Conservation (phyloP, 2,797 vertebrate genomes). For the Catamblyrhynchus diadema region DNA sequence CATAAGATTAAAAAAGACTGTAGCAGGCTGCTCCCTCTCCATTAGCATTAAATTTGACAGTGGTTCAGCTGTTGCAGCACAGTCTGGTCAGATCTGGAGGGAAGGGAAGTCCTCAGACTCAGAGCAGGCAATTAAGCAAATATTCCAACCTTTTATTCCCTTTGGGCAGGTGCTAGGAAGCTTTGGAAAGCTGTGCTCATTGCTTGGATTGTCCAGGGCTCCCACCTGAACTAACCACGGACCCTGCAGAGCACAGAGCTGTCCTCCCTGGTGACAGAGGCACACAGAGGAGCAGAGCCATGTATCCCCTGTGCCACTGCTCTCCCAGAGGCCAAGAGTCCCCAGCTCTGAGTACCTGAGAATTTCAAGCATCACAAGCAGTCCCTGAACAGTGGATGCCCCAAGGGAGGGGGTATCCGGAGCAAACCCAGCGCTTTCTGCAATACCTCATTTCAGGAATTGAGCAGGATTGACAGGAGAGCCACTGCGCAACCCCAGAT, state of each 20-base stretch:
- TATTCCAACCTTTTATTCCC: background rate
- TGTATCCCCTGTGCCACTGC: rapidly evolving
- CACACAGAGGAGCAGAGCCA: rapidly evolving
- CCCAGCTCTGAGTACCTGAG: background rate
- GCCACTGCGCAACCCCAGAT: background rate
- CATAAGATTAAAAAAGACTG: background rate
- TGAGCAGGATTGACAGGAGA: background rate
- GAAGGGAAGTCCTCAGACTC: background rate
- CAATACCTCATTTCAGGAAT: background rate
- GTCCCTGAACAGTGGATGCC: background rate
- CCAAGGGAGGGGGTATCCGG: background rate
- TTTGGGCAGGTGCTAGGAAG: background rate
- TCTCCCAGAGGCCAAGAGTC: background rate
- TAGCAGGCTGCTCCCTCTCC: background rate
- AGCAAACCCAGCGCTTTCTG: background rate
- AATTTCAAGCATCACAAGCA: background rate
- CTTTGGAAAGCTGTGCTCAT: background rate
- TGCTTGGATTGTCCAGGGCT: background rate
- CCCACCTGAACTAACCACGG: rapidly evolving
- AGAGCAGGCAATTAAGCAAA: background rate
- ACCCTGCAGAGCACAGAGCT: background rate
- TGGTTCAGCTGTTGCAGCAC: background rate
- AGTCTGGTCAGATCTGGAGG: background rate
- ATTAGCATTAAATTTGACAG: background rate
- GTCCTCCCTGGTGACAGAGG: background rate